phyloP scores from a whole-genome alignment of 2,888 invertebrate genomes.

The Mythimna lalbum region DNA sequence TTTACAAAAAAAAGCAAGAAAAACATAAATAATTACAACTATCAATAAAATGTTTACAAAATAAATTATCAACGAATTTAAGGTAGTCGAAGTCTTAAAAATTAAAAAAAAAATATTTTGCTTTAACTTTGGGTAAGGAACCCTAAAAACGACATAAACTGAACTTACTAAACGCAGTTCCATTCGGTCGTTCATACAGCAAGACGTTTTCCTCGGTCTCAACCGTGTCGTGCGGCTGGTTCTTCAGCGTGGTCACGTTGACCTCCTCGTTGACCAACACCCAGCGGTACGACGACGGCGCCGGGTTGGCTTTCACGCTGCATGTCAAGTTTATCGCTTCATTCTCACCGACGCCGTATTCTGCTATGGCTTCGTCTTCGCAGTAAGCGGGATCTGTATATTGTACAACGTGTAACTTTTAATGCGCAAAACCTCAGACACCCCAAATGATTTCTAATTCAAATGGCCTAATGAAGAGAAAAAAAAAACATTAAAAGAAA shows the following conservation, averaged over 20 bases:
- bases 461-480: no score
- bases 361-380: constrained; percentile 73
- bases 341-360: constrained; percentile 81
- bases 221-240: constrained; percentile 68
- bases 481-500: no score
- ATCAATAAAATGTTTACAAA: no score
- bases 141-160: neutral
- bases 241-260: constrained; percentile 68
- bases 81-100: no score
- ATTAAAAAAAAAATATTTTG: no score
- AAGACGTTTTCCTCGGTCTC: constrained; percentile 75
- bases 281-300: constrained; percentile 80
- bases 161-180: constrained; percentile 78
- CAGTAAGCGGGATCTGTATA: constrained; percentile 86
- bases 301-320: constrained; percentile 79
- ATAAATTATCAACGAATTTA: no score
- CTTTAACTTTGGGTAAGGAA: neutral
- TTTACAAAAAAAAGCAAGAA: no score
- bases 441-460: no score
- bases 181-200: constrained; percentile 78
- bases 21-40: no score
- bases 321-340: constrained; percentile 84
- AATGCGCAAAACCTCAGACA: no score
- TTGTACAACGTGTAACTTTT: no score
- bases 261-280: constrained; percentile 76